Percentiles rank a stretch among this genome's conserved stretches.
Evolutionary conservation across 2,113 vertebrate species (phyloP).

Genomic region (Plotosus lineatus): DNA sequence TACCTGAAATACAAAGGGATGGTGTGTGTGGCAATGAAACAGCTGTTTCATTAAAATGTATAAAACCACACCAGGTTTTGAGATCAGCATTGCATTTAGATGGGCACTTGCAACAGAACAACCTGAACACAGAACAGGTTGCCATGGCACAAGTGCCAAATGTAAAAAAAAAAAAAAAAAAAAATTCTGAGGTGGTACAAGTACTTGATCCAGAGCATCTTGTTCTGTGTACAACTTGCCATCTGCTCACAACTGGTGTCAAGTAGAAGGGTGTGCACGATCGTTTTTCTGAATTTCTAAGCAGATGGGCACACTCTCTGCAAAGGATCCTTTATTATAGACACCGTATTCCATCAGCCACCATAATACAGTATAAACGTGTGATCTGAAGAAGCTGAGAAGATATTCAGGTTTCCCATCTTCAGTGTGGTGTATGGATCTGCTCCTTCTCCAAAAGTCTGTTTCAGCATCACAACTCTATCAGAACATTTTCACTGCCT

Average conservation of each 20-base stretch:
- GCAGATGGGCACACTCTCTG: no score
- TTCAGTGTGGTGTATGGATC: background rate
- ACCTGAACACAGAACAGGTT: no score
- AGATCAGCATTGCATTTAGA: no score
- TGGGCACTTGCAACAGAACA: no score
- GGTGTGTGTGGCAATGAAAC: background rate
- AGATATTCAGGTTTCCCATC: background rate
- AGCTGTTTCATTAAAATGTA: slow-evolving; percentile 33
- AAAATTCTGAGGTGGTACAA: no score
- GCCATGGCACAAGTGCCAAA: no score
- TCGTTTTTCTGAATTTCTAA: no score
- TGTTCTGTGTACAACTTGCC: no score
- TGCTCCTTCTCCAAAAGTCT: background rate
- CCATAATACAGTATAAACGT: background rate
- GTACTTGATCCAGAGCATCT: no score
- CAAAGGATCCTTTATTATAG: background rate
- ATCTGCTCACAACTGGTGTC: no score
- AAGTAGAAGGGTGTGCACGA: no score
- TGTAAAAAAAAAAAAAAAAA: no score
- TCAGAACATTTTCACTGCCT: background rate
- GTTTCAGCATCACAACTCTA: background rate
- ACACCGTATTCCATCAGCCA: background rate
- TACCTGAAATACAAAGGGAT: background rate
- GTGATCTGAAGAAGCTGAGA: background rate
- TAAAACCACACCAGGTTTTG: background rate